Evolutionary conservation across 2,797 vertebrate species (phyloP).

Genomic region (Oreonectes daqikongensis): DNA sequence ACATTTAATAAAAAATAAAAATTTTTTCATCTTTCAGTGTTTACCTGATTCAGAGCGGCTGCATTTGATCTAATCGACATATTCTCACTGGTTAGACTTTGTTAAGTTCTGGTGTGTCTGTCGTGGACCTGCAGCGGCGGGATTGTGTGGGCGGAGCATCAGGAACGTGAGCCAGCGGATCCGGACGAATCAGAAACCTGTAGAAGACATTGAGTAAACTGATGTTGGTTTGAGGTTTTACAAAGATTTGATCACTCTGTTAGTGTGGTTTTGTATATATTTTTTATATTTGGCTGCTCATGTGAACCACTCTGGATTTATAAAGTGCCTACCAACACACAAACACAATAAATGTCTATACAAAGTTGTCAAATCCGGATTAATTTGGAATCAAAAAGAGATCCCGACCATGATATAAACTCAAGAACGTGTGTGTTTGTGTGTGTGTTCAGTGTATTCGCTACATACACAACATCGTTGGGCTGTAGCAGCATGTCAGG

Average conservation of each 20-base stretch:
- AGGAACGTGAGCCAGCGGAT: slow-evolving; percentile 89
- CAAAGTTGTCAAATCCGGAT: too few relatives aligned
- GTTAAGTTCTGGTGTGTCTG: slow-evolving; percentile 82
- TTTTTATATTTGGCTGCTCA: too few relatives aligned
- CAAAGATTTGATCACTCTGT: too few relatives aligned
- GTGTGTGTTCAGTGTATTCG: not conserved
- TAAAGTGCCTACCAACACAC: too few relatives aligned
- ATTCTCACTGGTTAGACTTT: slow-evolving; percentile 62
- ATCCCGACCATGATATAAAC: too few relatives aligned
- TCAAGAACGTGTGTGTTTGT: too few relatives aligned
- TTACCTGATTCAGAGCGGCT: not conserved
- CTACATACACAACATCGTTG: slow-evolving; percentile 88
- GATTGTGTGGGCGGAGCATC: slow-evolving; percentile 80
- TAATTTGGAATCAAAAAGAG: too few relatives aligned
- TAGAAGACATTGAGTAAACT: not conserved
- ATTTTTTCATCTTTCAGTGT: not conserved
- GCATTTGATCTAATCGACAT: not conserved
- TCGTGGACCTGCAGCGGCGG: slow-evolving; percentile 77
- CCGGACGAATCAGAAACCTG: slow-evolving; percentile 90
- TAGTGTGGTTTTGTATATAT: too few relatives aligned
- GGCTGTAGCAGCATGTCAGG: slow-evolving; percentile 91
- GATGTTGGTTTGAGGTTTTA: not conserved
- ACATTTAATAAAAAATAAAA: slow-evolving; percentile 5
- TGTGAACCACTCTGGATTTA: too few relatives aligned
- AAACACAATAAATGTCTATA: too few relatives aligned